These are phyloP conservation scores for Odontamblyopus lacepedii DNA, from an alignment of 2,797 vertebrate genomes.

Conservation along the genomic window DNA sequence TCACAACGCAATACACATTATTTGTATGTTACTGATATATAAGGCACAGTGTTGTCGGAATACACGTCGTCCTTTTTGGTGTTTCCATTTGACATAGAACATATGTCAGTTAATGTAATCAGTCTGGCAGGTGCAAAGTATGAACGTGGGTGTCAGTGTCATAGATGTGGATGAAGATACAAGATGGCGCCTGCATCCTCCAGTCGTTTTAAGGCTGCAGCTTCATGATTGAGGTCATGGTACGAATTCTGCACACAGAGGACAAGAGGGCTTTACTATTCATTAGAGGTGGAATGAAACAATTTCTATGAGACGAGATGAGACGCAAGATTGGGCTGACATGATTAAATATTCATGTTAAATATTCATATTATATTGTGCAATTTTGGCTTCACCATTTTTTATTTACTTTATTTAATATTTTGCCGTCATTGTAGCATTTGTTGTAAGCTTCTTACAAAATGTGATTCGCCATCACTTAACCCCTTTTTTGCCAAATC, in stretches of 20 bases:
- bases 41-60: conserved; percentile 48
- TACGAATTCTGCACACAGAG: conserved; percentile 67
- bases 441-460: no score
- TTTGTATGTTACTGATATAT: not conserved
- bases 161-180: conserved; percentile 69
- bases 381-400: no score
- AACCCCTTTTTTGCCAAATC: no score
- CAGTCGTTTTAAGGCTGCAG: conserved; percentile 70
- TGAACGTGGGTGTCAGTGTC: conserved; percentile 26
- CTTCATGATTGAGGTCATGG: conserved; percentile 77
- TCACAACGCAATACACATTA: not conserved
- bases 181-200: conserved; percentile 71
- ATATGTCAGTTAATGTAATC: not conserved
- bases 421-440: no score
- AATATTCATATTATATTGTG: no score
- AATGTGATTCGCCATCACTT: no score
- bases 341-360: no score
- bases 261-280: not conserved
- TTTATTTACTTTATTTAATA: no score
- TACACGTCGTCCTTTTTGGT: not conserved
- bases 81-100: not conserved
- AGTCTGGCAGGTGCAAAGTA: not conserved
- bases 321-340: no score
- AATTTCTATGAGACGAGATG: no score
- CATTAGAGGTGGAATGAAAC: no score